phyloP scores from a whole-genome alignment of 2,797 vertebrate species.

The Psittacula echo region DNA sequence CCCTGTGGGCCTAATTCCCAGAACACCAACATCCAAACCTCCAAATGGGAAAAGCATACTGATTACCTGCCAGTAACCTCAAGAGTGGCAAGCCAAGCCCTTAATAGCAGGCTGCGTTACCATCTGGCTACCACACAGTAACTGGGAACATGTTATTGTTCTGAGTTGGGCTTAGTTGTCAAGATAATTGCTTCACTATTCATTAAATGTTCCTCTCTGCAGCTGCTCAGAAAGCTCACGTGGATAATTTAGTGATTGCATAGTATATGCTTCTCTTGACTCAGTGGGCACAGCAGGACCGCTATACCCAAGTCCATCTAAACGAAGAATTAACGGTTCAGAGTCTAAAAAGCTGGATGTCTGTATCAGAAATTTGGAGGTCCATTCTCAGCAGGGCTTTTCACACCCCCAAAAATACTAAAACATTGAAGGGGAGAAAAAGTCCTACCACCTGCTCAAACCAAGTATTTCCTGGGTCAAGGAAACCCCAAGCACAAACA shows the following conservation, averaged over 20 bases:
- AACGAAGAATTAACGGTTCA: neutral
- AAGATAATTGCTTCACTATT: slow-evolving; percentile 76
- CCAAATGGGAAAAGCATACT: slow-evolving; percentile 34
- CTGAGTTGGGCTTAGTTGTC: slow-evolving; percentile 73
- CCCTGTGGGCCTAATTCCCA: slow-evolving; percentile 21
- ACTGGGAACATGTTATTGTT: slow-evolving; percentile 63
- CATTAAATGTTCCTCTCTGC: slow-evolving; percentile 73
- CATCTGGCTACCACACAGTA: slow-evolving; percentile 75
- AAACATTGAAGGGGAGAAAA: neutral
- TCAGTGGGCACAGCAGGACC: neutral
- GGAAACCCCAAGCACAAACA: neutral
- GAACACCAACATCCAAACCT: neutral
- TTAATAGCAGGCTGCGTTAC: slow-evolving; percentile 24
- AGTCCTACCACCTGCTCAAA: neutral
- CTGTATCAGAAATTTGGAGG: neutral
- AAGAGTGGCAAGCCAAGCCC: slow-evolving; percentile 21
- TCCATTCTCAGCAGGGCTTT: accelerated
- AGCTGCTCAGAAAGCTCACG: slow-evolving; percentile 62
- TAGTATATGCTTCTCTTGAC: slow-evolving; percentile 11
- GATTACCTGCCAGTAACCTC: slow-evolving; percentile 58
- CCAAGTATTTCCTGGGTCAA: neutral
- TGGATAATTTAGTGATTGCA: slow-evolving; percentile 1
- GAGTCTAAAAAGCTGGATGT: neutral
- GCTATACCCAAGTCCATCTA: neutral
- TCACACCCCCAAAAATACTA: neutral